Evolutionary conservation across 2,888 invertebrate species (phyloP), one percentile per base, ranked within the genome.

Genomic region (Oligia strigilis): DNA sequence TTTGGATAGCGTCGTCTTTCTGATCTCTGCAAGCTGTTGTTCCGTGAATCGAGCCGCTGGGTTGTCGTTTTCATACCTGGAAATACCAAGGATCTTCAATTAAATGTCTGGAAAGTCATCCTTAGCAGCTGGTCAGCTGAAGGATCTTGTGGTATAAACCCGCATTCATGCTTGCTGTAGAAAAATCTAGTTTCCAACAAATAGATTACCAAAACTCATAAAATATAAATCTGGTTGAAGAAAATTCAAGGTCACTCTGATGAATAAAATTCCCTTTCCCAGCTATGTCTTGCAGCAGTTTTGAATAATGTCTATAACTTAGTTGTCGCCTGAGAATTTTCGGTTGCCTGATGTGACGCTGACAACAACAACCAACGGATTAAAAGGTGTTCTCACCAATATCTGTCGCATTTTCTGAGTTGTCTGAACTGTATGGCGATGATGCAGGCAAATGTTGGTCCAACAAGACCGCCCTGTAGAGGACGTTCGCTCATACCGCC

Each of bases 361-460:
- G 23, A 9, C 40, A 40, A 40, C 40, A 40, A 40, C 40, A 40
- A 40, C 3, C 29, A 11, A 49, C 14, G 3, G 5, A 71, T 14
- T 0, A 70, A 58, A 70, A 58, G 69, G 52, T 64, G 19, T 64
- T 88, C 96, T 96, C 92, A 98, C 99, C 99, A 99, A 97, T 98
- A 99, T 89, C 99, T 97, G 96, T 99, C 99, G 92, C 99, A 99
- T 92, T 99, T 99, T 88, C 99, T 98, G 74, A 99, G 96, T 92
- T 99, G 98, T 76, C 98, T 97, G 96, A 99, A 99, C 96, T 99
- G 99, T 75, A 99, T 98, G 76, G 99, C 99, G 89, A 99, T 99
- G 90, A 99, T 98, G 93, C 99, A 98, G 23, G 99, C 99, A 92
- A 99, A 98, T 0, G 99, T 99, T 0, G 99, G 99, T 6, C 99